These are phyloP conservation scores for Chrysomela aeneicollis DNA, from an alignment of 2,888 invertebrate genomes.

Conservation along the genomic window DNA sequence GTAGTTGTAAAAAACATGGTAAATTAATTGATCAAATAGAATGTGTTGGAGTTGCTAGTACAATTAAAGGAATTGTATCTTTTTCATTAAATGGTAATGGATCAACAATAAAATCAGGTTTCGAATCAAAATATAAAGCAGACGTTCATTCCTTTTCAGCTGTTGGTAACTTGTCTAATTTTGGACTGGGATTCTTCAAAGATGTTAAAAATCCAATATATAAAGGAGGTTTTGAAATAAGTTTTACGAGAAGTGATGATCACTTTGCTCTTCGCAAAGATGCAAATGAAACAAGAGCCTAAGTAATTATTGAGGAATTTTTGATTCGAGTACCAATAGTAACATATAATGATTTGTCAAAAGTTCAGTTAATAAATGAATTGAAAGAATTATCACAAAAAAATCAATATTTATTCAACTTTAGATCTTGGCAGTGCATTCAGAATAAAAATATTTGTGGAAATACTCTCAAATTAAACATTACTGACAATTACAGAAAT, in stretches of 20 bases:
- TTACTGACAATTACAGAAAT: not conserved
- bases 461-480: too few species aligned
- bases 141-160: constrained; percentile 15
- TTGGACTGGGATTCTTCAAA: constrained; percentile 23
- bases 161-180: constrained; percentile 24
- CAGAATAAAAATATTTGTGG: constrained; percentile 15
- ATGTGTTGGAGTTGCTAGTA: constrained; percentile 17
- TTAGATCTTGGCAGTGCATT: constrained; percentile 19
- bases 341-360: constrained; percentile 18
- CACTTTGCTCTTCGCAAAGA: constrained; percentile 8
- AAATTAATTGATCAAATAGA: constrained; percentile 17
- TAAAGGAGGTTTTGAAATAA: constrained; percentile 18
- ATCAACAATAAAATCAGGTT: constrained; percentile 12
- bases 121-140: constrained; percentile 17
- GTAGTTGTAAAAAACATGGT: constrained; percentile 12
- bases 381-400: constrained; percentile 17
- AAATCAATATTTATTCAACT: constrained; percentile 17
- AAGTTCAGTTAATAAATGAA: constrained; percentile 18
- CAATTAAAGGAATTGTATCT: constrained; percentile 1
- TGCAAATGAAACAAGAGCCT: not conserved
- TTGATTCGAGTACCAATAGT: constrained; percentile 10
- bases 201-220: constrained; percentile 23
- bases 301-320: constrained; percentile 6
- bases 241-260: constrained; percentile 11
- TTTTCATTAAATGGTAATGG: constrained; percentile 13